Conservation (phyloP, 2,797 vertebrate species). For the Poecilia wingei region DNA sequence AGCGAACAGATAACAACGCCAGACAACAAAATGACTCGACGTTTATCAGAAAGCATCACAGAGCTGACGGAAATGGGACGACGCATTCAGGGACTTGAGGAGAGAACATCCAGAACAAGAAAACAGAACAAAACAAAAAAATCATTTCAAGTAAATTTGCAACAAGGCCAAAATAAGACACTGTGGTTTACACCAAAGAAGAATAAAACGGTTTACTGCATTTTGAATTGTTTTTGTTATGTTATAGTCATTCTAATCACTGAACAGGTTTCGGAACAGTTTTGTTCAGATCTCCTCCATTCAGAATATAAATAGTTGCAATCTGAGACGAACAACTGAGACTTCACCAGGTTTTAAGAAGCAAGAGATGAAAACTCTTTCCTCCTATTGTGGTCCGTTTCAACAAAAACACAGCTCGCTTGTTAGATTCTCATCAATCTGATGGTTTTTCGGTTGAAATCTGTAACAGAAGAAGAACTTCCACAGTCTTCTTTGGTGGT, state of each 20-base stretch:
- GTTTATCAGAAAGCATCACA: background rate
- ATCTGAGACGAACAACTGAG: background rate
- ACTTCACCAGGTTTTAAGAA: background rate
- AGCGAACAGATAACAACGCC: background rate
- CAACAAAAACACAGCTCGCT: background rate
- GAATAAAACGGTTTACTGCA: too few species aligned
- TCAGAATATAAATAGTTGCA: background rate
- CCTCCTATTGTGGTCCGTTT: background rate
- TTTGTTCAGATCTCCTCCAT: background rate
- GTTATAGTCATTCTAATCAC: background rate
- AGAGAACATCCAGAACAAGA: background rate
- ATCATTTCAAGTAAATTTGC: background rate
- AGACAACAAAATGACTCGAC: background rate
- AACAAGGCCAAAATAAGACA: too few species aligned
- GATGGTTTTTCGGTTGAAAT: background rate
- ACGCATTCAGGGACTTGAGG: background rate
- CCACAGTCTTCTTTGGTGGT: background rate
- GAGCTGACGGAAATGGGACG: background rate
- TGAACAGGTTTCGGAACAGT: background rate
- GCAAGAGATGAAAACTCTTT: background rate
- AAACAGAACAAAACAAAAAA: background rate
- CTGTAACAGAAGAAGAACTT: background rate
- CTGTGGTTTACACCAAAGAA: too few species aligned
- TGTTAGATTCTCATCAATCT: background rate
- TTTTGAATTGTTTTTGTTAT: background rate